A percentile compares a stretch with the other conserved stretches of the same genome.
These are phyloP conservation scores for Acanthococcus lagerstroemiae DNA, from an alignment of 2,888 invertebrate species.

Conservation along the genomic window DNA sequence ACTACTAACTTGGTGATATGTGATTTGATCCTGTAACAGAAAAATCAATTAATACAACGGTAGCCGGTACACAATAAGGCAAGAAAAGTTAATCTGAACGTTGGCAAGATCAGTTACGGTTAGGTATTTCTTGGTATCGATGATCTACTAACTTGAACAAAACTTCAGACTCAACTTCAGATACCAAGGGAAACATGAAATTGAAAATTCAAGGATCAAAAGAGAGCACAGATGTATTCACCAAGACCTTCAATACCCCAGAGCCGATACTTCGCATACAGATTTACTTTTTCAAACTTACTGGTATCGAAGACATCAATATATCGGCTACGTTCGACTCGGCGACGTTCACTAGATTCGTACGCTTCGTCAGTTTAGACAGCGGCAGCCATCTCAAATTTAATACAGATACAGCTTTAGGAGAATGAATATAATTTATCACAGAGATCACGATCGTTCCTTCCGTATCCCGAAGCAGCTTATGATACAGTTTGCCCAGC, in stretches of 20 bases:
- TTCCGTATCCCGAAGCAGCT: conserved; percentile 75
- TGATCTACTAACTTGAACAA: background rate
- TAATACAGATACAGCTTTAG: conserved; percentile 76
- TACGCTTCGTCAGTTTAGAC: conserved; percentile 69
- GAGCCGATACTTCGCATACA: no score
- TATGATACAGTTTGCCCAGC: conserved; percentile 87
- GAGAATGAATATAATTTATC: conserved; percentile 66
- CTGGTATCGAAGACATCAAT: conserved; percentile 76
- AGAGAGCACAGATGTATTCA: no score
- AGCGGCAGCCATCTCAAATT: conserved; percentile 89
- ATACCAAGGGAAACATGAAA: background rate
- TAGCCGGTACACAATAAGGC: background rate
- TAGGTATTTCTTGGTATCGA: no score
- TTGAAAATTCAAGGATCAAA: no score
- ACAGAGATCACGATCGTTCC: conserved; percentile 86
- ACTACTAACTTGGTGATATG: conserved; percentile 68
- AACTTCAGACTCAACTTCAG: background rate
- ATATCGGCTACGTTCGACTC: conserved; percentile 70
- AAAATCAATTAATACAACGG: background rate
- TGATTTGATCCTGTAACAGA: conserved; percentile 47
- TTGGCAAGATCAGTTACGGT: no score
- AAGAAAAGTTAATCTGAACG: no score
- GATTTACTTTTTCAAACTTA: no score
- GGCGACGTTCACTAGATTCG: conserved; percentile 60
- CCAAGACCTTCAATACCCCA: no score